These are phyloP conservation scores for Siniperca chuatsi DNA, from an alignment of 2,113 vertebrate genomes.

Conservation along the genomic window DNA sequence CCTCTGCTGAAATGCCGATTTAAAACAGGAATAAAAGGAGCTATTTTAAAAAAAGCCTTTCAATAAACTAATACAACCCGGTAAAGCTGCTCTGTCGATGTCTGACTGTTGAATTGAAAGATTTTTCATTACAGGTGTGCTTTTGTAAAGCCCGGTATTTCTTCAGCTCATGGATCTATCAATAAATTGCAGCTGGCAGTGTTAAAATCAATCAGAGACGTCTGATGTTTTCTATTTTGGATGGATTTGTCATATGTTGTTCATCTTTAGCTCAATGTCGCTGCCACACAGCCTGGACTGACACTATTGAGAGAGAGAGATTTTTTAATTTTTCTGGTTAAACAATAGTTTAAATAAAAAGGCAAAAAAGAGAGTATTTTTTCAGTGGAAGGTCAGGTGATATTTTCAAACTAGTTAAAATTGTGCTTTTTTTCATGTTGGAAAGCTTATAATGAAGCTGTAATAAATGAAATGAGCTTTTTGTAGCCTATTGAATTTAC, in stretches of 20 bases:
- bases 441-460: slow-evolving; percentile 6
- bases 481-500: neutral
- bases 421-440: neutral
- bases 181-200: slow-evolving; percentile 14
- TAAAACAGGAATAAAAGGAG: neutral
- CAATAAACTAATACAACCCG: neutral
- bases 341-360: slow-evolving; percentile 13
- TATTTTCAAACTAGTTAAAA: neutral
- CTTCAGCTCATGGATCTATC: slow-evolving; percentile 10
- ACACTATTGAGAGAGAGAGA: neutral
- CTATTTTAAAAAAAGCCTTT: neutral
- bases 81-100: neutral
- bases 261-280: neutral
- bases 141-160: slow-evolving; percentile 28
- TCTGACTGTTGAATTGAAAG: slow-evolving; percentile 6
- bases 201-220: slow-evolving; percentile 2
- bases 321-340: neutral
- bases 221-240: neutral
- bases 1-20: neutral
- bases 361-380: neutral
- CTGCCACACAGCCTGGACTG: neutral
- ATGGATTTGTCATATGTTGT: neutral
- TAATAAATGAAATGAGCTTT: neutral
- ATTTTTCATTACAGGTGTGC: slow-evolving; percentile 7
- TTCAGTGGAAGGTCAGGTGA: slow-evolving; percentile 6